Conservation (phyloP, 2,113 vertebrate genomes). For the Verasper variegatus region DNA sequence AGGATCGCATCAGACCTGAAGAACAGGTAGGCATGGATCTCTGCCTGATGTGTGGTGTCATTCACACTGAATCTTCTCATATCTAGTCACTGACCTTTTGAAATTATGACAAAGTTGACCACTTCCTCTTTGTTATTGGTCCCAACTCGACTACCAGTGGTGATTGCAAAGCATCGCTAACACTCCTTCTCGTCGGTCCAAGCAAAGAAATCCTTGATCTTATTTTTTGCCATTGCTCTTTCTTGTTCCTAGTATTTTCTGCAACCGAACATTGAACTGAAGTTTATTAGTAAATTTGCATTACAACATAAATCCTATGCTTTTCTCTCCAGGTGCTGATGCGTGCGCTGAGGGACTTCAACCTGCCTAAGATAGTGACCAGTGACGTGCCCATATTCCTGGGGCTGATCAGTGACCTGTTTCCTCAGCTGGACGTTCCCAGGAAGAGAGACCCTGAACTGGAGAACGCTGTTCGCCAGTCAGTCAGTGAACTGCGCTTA, state of each 20-base stretch:
- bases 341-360: constrained; percentile 87
- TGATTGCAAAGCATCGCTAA: too few species aligned
- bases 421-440: constrained; percentile 85
- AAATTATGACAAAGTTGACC: too few species aligned
- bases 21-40: constrained; percentile 78
- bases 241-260: too few species aligned
- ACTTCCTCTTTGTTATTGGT: too few species aligned
- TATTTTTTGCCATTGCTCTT: too few species aligned
- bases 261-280: not conserved
- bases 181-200: too few species aligned
- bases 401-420: constrained; percentile 85
- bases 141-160: too few species aligned
- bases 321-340: constrained; percentile 78
- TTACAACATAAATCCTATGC: not conserved
- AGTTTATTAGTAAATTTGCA: not conserved
- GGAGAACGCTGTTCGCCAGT: constrained; percentile 86
- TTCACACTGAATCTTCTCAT: constrained; percentile 5
- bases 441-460: constrained; percentile 81
- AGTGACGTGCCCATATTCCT: constrained; percentile 85
- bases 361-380: constrained; percentile 85
- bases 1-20: constrained; percentile 80
- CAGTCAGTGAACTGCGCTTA: constrained; percentile 82
- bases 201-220: too few species aligned
- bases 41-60: not conserved
- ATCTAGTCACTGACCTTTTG: not conserved